A percentile compares a stretch with the other conserved stretches of the same genome.
These are phyloP conservation scores for Phyllostomus discolor DNA, from an alignment of 2,113 vertebrate genomes.

Conservation along the genomic window DNA sequence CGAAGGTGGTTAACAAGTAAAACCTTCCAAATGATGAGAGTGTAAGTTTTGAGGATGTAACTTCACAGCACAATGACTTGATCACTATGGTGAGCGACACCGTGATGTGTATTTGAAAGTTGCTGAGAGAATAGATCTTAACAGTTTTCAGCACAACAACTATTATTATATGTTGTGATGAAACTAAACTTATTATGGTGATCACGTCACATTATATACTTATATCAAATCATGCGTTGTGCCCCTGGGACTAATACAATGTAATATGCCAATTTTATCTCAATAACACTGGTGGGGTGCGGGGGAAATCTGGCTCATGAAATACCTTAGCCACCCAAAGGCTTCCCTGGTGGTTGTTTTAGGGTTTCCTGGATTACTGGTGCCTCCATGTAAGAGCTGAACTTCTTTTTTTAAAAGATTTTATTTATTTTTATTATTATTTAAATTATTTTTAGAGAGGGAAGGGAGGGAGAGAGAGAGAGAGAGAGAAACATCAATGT, in stretches of 20 bases:
- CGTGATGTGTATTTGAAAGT: not conserved
- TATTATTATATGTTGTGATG: not conserved
- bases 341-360: not conserved
- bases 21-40: not conserved
- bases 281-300: not conserved
- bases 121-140: not conserved
- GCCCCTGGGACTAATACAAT: not conserved
- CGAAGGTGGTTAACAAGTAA: not conserved
- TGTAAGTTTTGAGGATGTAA: not conserved
- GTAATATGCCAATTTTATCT: not conserved
- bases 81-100: too few relatives aligned
- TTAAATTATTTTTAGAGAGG: too few relatives aligned
- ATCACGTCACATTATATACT: not conserved
- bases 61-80: not conserved
- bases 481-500: too few relatives aligned
- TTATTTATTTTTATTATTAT: too few relatives aligned
- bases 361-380: not conserved
- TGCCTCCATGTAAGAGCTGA: not conserved
- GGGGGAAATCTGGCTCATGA: not conserved
- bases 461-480: too few relatives aligned
- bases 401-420: too few relatives aligned
- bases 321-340: not conserved
- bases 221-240: not conserved
- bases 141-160: not conserved
- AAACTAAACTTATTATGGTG: not conserved